Percentiles rank a stretch among this genome's conserved stretches.
Evolutionary conservation across 2,888 invertebrate species (phyloP).

Genomic region (Oegoconia quadripuncta): DNA sequence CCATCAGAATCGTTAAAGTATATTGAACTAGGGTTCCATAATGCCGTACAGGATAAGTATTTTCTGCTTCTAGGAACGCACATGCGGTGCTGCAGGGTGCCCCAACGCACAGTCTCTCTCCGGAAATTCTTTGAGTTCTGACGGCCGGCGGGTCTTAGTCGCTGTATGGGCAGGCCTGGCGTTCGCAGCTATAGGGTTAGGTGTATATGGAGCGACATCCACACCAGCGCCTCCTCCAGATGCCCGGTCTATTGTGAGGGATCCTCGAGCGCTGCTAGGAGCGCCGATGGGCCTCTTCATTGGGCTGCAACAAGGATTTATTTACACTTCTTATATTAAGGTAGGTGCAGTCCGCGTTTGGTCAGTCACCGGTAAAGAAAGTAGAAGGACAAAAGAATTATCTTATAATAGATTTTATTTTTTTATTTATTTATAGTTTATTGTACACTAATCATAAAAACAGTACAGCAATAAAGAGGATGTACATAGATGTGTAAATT

Average conservation of each 20-base stretch:
- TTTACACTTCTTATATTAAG: slow-evolving; percentile 90
- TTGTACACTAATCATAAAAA: too few relatives aligned
- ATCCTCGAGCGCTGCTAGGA: slow-evolving; percentile 83
- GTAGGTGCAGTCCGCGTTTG: slow-evolving; percentile 49
- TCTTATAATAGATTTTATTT: too few relatives aligned
- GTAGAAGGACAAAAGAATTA: too few relatives aligned
- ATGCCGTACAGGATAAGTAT: background rate
- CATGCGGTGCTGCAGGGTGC: slow-evolving; percentile 66
- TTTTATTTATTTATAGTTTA: too few relatives aligned
- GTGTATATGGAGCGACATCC: slow-evolving; percentile 54
- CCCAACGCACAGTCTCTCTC: slow-evolving; percentile 50
- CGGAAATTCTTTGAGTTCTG: slow-evolving; percentile 51
- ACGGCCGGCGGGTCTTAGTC: slow-evolving; percentile 53
- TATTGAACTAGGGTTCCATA: background rate
- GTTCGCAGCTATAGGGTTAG: slow-evolving; percentile 46
- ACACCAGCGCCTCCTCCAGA: slow-evolving; percentile 58
- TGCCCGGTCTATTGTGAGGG: slow-evolving; percentile 66
- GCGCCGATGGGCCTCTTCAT: slow-evolving; percentile 89
- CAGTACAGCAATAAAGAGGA: too few relatives aligned
- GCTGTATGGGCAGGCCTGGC: slow-evolving; percentile 58
- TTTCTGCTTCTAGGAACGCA: slow-evolving; percentile 48
- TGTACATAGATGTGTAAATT: too few relatives aligned
- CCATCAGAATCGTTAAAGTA: background rate
- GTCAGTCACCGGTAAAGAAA: too few relatives aligned
- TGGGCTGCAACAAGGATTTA: slow-evolving; percentile 91